Percentiles rank a stretch among this genome's conserved stretches.
These are phyloP conservation scores for Catostomus latipinnis DNA, from an alignment of 2,797 vertebrate species.

Conservation along the genomic window DNA sequence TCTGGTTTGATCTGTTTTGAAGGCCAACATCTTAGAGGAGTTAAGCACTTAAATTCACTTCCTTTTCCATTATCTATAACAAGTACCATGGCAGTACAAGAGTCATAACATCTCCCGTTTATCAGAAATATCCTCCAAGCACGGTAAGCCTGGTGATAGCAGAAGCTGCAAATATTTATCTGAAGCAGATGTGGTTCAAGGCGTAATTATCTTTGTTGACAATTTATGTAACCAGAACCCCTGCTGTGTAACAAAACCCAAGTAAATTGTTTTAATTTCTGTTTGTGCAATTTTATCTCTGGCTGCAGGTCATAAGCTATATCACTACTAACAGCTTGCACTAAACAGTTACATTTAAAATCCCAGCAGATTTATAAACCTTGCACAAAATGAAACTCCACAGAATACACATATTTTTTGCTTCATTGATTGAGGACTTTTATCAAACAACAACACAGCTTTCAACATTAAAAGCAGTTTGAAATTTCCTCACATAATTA, in stretches of 20 bases:
- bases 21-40: slow-evolving; percentile 40
- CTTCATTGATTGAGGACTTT: too few relatives aligned
- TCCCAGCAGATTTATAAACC: too few relatives aligned
- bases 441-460: too few relatives aligned
- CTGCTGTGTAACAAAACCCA: slow-evolving; percentile 1
- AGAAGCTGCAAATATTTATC: slow-evolving; percentile 49
- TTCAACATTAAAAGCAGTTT: too few relatives aligned
- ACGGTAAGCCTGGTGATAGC: slow-evolving; percentile 8
- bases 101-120: slow-evolving; percentile 27
- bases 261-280: not conserved
- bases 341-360: too few relatives aligned
- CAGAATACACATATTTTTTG: too few relatives aligned
- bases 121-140: slow-evolving; percentile 30
- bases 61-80: slow-evolving; percentile 56
- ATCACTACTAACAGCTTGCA: too few relatives aligned
- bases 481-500: too few relatives aligned
- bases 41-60: slow-evolving; percentile 50
- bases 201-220: slow-evolving; percentile 34
- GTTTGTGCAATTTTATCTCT: not conserved
- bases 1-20: slow-evolving; percentile 61
- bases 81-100: slow-evolving; percentile 19
- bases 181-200: slow-evolving; percentile 38
- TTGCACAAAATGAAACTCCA: too few relatives aligned
- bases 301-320: not conserved
- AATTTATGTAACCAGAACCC: slow-evolving; percentile 24